Base-by-base conservation (phyloP, 2,888 invertebrate species). In the Thereva unica region DNA sequence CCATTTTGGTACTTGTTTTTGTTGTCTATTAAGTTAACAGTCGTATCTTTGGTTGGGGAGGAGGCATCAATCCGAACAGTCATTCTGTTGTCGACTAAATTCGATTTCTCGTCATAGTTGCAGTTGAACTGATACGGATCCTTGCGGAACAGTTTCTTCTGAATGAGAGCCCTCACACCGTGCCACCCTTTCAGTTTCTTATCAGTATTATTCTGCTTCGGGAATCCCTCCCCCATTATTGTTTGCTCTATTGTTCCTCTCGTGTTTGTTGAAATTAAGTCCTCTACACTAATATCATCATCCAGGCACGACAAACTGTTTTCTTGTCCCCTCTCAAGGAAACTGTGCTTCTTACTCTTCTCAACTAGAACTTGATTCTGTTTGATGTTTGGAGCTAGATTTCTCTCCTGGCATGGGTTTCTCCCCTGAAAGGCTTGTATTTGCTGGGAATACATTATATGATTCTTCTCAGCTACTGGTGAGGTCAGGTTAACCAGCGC, bases 361-460 rank as follows among this genome's bases (percentile, higher is more conserved):
- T 80, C 78, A 38, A 81, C 77, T 2, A 80, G 72, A 8, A 78
- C 74, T 4, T 76, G 79, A 0, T 76, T 74, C 8, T 75, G 73
- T 57, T 40, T 57, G 47, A 45, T 67, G 5, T 75, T 71, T 0
- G 78, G 80, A 3, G 80, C 86, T 71, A 88, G 79, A 80, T 93
- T 93, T 7, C 91, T 82, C 75, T 91, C 92, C 75, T 89, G 83
- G 70, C 93, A 95, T 7, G 89, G 87, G 83, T 93, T 95, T 38
- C 91, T 84, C 1, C 94, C 95, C 78, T 93, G 92, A 79, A 92
- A 90, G 0, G 92, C 91, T 75, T 90, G 92, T 52, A 93, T 80
- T 42, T 88, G 88, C 2, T 78, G 78, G 7, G 78, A 75, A 65
- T 77, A 76, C 67, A 76, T 79, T 50, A 79, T 72, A 68, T 77